A percentile compares a stretch with the other conserved stretches of the same genome.
These are phyloP conservation scores for Epsilonema sp. DNA, from an alignment of 2,888 invertebrate genomes.

Conservation along the genomic window DNA sequence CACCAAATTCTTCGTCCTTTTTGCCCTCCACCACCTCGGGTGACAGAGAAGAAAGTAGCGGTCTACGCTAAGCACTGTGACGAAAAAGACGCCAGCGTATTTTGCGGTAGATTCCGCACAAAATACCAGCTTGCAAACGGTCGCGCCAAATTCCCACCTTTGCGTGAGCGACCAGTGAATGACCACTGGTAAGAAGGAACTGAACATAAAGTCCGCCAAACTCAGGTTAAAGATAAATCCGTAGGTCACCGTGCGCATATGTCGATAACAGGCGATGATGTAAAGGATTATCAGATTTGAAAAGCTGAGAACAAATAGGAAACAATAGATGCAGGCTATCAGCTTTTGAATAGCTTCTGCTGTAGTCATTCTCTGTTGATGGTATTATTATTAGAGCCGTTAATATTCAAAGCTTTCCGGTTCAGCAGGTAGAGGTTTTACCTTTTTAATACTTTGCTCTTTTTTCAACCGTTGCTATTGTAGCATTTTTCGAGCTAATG, in stretches of 20 bases:
- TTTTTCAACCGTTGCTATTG: too few relatives aligned
- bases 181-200: constrained; percentile 2
- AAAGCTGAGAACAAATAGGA: constrained; percentile 1
- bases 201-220: constrained; percentile 5
- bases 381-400: too few relatives aligned
- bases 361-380: too few relatives aligned
- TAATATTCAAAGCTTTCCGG: too few relatives aligned
- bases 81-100: constrained; percentile 6
- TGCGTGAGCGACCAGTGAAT: neutral
- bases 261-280: neutral
- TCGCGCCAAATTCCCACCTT: constrained; percentile 3
- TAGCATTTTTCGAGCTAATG: too few relatives aligned
- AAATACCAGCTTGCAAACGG: constrained; percentile 2
- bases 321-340: neutral
- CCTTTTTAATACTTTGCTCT: too few relatives aligned
- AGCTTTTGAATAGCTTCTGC: neutral
- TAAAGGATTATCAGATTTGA: neutral
- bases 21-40: neutral
- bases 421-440: too few relatives aligned
- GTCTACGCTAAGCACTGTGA: constrained; percentile 3
- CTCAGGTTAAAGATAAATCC: constrained; percentile 5
- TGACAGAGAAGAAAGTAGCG: constrained; percentile 8
- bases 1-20: neutral
- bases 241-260: constrained; percentile 3
- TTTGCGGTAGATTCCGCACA: constrained; percentile 5